Conservation (phyloP, 2,113 vertebrate genomes). For the Dromas ardeola region DNA sequence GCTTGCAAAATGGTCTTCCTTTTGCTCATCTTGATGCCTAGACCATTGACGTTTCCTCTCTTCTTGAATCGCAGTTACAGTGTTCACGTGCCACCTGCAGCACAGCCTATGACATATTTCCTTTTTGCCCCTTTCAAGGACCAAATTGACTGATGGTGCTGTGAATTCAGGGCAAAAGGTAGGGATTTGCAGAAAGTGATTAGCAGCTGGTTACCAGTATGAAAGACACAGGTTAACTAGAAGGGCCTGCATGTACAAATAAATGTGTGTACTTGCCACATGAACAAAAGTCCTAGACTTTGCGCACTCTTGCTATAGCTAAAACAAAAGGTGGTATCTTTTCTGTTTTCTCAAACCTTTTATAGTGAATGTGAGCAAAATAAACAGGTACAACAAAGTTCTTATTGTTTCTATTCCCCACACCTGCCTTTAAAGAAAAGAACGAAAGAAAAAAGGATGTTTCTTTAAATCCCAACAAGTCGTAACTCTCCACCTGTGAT, state of each 20-base stretch:
- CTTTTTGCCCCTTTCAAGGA: neutral
- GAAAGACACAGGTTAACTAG: neutral
- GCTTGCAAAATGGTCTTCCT: neutral
- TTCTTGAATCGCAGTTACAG: neutral
- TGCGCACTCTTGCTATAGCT: neutral
- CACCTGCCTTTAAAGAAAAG: neutral
- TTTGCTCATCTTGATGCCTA: neutral
- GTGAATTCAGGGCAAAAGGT: neutral
- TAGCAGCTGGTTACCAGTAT: neutral
- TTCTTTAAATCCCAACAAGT: neutral
- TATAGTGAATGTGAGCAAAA: neutral
- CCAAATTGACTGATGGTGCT: neutral
- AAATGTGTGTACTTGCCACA: neutral
- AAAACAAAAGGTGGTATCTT: neutral
- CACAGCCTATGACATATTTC: neutral
- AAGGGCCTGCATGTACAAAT: neutral
- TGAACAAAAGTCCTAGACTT: neutral
- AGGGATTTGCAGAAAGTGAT: neutral
- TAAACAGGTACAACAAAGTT: neutral
- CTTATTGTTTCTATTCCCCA: neutral
- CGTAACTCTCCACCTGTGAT: neutral
- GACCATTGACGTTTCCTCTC: neutral
- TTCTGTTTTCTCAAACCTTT: neutral
- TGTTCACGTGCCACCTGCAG: neutral
- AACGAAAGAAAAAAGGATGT: neutral